A percentile compares a stretch with the other conserved stretches of the same genome.
phyloP scores from a whole-genome alignment of 2,888 invertebrate species.

The Steinernema carpocapsae region DNA sequence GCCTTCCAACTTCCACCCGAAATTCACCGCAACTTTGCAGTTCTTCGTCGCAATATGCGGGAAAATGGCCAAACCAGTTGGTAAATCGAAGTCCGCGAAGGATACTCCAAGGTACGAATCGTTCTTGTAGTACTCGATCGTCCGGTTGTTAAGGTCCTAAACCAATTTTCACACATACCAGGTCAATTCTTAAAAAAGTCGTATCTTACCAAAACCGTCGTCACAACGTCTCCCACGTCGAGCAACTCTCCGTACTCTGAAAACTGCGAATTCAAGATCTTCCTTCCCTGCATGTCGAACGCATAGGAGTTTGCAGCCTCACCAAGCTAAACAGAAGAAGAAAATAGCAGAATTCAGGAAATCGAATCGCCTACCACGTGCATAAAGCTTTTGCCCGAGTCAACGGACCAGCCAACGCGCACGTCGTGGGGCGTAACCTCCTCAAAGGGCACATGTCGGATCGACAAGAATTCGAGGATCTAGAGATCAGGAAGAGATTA shows the following conservation, averaged over 20 bases:
- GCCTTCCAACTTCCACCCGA: no score
- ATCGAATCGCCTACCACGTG: slow-evolving; percentile 44
- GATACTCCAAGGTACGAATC: slow-evolving; percentile 71
- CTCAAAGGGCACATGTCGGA: slow-evolving; percentile 73
- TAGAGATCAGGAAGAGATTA: slow-evolving; percentile 71
- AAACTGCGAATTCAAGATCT: slow-evolving; percentile 80
- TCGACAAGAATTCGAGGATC: slow-evolving; percentile 75
- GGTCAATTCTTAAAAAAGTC: not conserved
- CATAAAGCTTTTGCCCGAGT: slow-evolving; percentile 71
- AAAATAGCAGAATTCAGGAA: not conserved
- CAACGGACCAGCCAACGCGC: slow-evolving; percentile 87
- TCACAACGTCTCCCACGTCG: slow-evolving; percentile 82
- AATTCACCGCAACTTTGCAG: slow-evolving; percentile 83
- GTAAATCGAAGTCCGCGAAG: slow-evolving; percentile 50
- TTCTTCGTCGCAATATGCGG: slow-evolving; percentile 92
- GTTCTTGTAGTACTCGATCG: slow-evolving; percentile 71
- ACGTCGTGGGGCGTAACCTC: slow-evolving; percentile 77
- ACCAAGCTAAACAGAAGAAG: slow-evolving; percentile 71
- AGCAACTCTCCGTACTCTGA: slow-evolving; percentile 80
- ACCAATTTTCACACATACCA: slow-evolving; percentile 30
- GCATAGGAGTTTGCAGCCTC: slow-evolving; percentile 80
- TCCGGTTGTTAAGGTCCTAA: slow-evolving; percentile 58
- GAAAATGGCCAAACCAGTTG: slow-evolving; percentile 76
- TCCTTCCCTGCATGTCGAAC: slow-evolving; percentile 84
- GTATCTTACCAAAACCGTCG: slow-evolving; percentile 80